Conservation (phyloP, 2,888 invertebrate species). For the Scaptomyza cyrtandrae region DNA sequence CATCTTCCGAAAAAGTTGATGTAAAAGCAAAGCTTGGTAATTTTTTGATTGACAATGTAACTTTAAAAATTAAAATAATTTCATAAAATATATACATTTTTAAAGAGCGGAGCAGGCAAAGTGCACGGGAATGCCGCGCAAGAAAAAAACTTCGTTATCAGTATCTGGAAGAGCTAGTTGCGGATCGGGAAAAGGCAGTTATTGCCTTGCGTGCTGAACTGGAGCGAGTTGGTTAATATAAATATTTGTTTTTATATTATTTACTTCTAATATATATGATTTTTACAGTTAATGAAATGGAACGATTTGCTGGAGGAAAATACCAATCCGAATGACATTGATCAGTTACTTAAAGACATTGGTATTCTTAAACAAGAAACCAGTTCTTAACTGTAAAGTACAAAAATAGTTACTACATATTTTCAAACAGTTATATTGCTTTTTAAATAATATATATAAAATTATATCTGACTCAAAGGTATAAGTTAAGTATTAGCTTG, state of each 20-base stretch:
- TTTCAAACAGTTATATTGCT: constrained; percentile 4
- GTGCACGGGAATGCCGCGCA: constrained; percentile 98
- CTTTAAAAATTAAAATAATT: background rate
- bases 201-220: constrained; percentile 94
- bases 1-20: constrained; percentile 94
- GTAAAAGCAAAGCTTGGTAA: constrained; percentile 96
- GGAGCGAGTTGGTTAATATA: constrained; percentile 89
- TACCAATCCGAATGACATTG: constrained; percentile 91
- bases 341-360: constrained; percentile 90
- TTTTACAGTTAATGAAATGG: constrained; percentile 91
- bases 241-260: constrained; percentile 1
- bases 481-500: background rate
- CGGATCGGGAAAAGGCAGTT: constrained; percentile 96
- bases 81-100: background rate
- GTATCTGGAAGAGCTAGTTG: constrained; percentile 97
- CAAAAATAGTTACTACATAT: constrained; percentile 14
- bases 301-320: constrained; percentile 93
- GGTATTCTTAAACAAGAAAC: constrained; percentile 89
- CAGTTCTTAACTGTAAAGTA: constrained; percentile 30
- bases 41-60: background rate
- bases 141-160: constrained; percentile 98
- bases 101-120: constrained; percentile 96
- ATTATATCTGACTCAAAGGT: background rate
- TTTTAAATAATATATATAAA: background rate
- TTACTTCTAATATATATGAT: constrained; percentile 8